Percentiles rank a stretch among this genome's conserved stretches.
phyloP scores from a whole-genome alignment of 2,888 invertebrate species.

The Anagyrus pseudococci region DNA sequence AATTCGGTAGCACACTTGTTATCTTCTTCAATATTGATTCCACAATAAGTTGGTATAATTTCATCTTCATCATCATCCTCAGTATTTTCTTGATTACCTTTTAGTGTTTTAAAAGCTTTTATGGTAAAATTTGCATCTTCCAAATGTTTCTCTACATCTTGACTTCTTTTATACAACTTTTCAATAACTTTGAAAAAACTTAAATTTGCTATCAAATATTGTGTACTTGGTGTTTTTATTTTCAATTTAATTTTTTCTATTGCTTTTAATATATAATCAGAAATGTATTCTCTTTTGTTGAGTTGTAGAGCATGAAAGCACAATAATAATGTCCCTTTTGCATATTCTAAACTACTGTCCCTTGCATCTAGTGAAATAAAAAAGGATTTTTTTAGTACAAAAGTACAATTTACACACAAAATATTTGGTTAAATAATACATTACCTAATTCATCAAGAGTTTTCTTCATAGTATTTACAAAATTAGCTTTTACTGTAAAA shows the following conservation, averaged over 20 bases:
- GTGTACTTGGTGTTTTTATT: constrained; percentile 22
- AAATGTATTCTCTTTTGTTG: constrained; percentile 36
- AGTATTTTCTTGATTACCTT: constrained; percentile 14
- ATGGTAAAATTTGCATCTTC: constrained; percentile 32
- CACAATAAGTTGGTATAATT: constrained; percentile 50
- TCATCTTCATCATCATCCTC: constrained; percentile 38
- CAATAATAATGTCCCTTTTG: constrained; percentile 47
- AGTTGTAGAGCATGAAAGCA: constrained; percentile 47
- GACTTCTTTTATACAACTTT: constrained; percentile 40
- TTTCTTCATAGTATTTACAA: constrained; percentile 44
- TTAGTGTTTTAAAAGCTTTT: constrained; percentile 30
- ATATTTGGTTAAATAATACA: constrained; percentile 2
- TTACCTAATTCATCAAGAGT: constrained; percentile 46
- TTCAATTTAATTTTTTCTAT: constrained; percentile 39
- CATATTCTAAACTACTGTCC: constrained; percentile 42
- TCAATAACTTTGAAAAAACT: constrained; percentile 50
- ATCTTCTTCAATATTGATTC: constrained; percentile 52
- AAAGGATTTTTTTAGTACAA: not conserved
- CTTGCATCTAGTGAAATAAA: constrained; percentile 15
- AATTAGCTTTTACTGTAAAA: constrained; percentile 42
- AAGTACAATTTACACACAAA: not conserved
- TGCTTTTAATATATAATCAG: constrained; percentile 42
- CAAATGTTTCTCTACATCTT: constrained; percentile 30
- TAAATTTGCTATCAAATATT: constrained; percentile 47
- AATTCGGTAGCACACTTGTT: constrained; percentile 42